Base-by-base conservation (phyloP, 1,140 invertebrate species). In the Hyles vespertilio region DNA sequence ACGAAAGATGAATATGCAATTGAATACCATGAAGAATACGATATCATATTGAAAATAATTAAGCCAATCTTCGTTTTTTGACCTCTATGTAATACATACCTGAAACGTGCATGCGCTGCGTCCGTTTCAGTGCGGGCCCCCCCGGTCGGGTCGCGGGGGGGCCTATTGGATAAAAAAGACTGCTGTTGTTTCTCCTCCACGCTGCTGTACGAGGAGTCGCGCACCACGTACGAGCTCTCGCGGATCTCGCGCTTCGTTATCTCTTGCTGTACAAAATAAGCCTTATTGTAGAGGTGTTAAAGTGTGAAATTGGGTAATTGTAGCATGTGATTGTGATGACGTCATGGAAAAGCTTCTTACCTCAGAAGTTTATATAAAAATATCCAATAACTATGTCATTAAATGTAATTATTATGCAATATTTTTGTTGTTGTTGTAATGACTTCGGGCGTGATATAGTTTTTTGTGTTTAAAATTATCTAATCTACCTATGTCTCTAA, bases 91-190 rank as follows among this genome's bases (percentile, higher is more conserved):
- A 32, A 48, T 8, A 12, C 3, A n/a, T 72, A 86, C 84, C 81
- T 73, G 74, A 91, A 92, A 72, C 89, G 86, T 54, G 87, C 88
- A 62, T 92, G 89, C 43, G 81, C 81, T 5, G 90, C 87, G 71
- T 92, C 92, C 55, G 89, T 90, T 50, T 89, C 90, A 75, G 91
- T 84, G 6, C 69, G 89, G 77, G 89, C 88, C 88, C 89, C 86
- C 89, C 84, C 87, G 80, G 63, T 79, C 49, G 83, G 82, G 82
- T 89, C 84, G 70, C 86, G 86, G 81, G 89, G 84, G 83, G 89
- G 89, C 87, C 83, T 89, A 89, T 86, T 90, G 87, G 87, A 89
- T 89, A 89, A 89, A 89, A 89, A 90, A 90, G 87, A 89, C 84
- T 88, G 87, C 77, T 89, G 78, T 67, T 87, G 72, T 65, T 83